phyloP scores from a whole-genome alignment of 2,113 vertebrate species.

The Centropristis striata region DNA sequence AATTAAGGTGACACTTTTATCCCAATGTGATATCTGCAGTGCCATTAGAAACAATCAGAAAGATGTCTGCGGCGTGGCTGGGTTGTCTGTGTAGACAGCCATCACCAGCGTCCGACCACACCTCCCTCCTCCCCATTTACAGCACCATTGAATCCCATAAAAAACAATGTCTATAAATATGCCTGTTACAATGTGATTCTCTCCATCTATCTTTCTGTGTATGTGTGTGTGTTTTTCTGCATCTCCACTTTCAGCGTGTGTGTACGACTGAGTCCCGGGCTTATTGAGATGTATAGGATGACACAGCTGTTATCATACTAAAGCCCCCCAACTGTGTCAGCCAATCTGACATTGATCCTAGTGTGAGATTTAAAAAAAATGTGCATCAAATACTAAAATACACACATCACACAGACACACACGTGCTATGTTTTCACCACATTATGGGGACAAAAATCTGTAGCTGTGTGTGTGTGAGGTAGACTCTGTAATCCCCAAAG shows the following conservation, averaged over 20 bases:
- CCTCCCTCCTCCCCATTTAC: constrained; percentile 21
- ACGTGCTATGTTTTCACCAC: constrained; percentile 2
- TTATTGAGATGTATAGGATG: constrained; percentile 65
- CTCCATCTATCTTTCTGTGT: not conserved
- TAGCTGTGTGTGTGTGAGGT: constrained; percentile 1
- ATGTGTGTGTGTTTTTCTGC: constrained; percentile 8
- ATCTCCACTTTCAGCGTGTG: constrained; percentile 21
- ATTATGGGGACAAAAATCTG: not conserved
- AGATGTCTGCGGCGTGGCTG: constrained; percentile 10
- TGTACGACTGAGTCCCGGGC: constrained; percentile 15
- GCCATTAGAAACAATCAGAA: constrained; percentile 17
- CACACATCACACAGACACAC: constrained; percentile 1
- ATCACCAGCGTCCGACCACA: constrained; percentile 16
- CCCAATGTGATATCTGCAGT: constrained; percentile 10
- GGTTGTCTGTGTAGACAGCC: constrained; percentile 22
- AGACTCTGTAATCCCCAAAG: constrained; percentile 45
- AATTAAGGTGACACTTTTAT: constrained; percentile 31
- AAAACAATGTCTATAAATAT: constrained; percentile 36
- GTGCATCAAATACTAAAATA: constrained; percentile 16
- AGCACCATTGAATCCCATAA: constrained; percentile 34
- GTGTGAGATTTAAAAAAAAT: constrained; percentile 44
- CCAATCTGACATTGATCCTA: constrained; percentile 50
- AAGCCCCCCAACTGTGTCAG: constrained; percentile 48
- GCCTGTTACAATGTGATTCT: not conserved
- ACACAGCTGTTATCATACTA: constrained; percentile 53